phyloP scores from a whole-genome alignment of 2,113 vertebrate species.

The Charina bottae region DNA sequence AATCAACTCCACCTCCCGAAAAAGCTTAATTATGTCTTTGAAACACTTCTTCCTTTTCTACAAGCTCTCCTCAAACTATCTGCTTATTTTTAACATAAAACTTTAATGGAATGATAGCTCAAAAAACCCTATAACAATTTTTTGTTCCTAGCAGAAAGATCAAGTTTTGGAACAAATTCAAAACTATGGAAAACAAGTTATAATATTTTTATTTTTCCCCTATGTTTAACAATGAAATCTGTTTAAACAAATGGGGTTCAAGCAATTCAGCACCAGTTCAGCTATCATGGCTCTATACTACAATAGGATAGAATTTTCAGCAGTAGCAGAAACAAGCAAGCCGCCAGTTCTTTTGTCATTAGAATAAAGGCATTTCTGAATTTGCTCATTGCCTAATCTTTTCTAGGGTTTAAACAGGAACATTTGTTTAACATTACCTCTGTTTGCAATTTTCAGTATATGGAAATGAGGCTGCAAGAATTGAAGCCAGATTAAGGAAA shows the following conservation, averaged over 20 bases:
- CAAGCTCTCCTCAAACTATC: neutral
- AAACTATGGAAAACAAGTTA: neutral
- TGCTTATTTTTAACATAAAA: neutral
- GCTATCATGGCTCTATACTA: neutral
- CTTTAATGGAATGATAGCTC: neutral
- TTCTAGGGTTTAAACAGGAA: neutral
- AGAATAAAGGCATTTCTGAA: neutral
- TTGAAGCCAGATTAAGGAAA: neutral
- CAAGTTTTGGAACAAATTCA: neutral
- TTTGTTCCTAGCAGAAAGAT: neutral
- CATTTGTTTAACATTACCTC: slow-evolving; percentile 3
- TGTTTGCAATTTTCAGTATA: neutral
- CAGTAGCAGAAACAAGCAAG: neutral
- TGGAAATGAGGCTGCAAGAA: neutral
- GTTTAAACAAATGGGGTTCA: neutral
- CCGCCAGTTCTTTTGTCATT: neutral
- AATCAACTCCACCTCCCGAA: neutral
- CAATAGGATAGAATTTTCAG: neutral
- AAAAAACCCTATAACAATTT: neutral
- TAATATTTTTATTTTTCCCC: neutral
- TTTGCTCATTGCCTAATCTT: neutral
- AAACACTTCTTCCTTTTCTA: neutral
- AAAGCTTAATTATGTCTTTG: neutral
- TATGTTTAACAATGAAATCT: neutral
- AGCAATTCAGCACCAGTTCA: neutral